phyloP scores from a whole-genome alignment of 2,113 vertebrate species.

The Hydrochoerus hydrochaeris region DNA sequence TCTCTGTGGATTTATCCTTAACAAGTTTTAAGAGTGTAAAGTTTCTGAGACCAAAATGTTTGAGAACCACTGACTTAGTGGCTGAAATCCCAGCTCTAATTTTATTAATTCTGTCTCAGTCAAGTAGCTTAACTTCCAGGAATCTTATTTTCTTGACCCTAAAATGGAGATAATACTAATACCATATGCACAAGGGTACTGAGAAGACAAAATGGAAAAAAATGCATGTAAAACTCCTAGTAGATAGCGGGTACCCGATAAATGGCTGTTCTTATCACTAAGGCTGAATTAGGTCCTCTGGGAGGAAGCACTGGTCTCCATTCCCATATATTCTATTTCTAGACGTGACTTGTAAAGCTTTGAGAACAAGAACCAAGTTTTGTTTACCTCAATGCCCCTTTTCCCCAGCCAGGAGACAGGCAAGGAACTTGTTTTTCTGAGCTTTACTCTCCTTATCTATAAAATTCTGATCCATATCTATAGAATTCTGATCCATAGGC shows the following conservation, averaged over 20 bases:
- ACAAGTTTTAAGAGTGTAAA: slow-evolving; percentile 43
- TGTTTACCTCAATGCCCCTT: neutral
- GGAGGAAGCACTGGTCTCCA: neutral
- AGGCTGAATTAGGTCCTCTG: neutral
- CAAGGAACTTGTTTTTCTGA: neutral
- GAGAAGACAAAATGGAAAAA: neutral
- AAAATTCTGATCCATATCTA: neutral
- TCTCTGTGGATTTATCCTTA: slow-evolving; percentile 16
- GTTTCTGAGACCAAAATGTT: slow-evolving; percentile 9
- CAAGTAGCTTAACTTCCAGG: slow-evolving; percentile 5
- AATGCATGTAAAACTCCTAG: neutral
- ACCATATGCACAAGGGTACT: neutral
- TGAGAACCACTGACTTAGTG: neutral
- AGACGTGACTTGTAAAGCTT: neutral
- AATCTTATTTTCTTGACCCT: slow-evolving; percentile 12
- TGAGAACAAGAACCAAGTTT: slow-evolving; percentile 30
- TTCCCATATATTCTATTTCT: neutral
- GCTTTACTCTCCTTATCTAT: neutral
- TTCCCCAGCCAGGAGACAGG: neutral
- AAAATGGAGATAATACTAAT: slow-evolving; percentile 18
- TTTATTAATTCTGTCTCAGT: slow-evolving; percentile 39
- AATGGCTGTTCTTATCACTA: neutral
- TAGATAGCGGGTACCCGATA: neutral
- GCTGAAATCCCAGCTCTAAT: slow-evolving; percentile 36
- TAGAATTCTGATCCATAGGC: neutral